phyloP scores from a whole-genome alignment of 2,797 vertebrate species.

The Apogon talboti region DNA sequence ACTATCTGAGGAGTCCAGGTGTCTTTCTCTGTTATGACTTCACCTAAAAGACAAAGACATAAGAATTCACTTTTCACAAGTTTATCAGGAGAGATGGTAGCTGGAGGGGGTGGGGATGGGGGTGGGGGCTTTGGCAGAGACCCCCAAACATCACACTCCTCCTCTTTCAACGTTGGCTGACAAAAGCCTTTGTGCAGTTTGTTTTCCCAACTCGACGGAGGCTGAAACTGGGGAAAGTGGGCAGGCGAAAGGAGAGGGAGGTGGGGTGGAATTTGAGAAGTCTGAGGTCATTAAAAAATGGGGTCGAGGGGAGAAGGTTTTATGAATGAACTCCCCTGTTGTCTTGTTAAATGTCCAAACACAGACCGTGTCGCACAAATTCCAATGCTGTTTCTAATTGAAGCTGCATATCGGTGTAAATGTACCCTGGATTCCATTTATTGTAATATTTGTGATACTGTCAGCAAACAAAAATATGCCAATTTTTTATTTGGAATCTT shows the following conservation, averaged over 20 bases:
- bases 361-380: slow-evolving; percentile 3
- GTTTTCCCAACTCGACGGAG: slow-evolving; percentile 58
- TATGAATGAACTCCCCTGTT: slow-evolving; percentile 54
- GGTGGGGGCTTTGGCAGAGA: slow-evolving; percentile 45
- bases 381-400: not conserved
- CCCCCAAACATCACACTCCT: slow-evolving; percentile 34
- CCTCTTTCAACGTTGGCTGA: slow-evolving; percentile 59
- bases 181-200: slow-evolving; percentile 76
- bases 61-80: not conserved
- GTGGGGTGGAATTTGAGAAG: slow-evolving; percentile 47
- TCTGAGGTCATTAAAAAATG: slow-evolving; percentile 63
- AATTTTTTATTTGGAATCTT: no score
- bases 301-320: slow-evolving; percentile 29
- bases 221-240: slow-evolving; percentile 37
- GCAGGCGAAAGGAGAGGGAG: slow-evolving; percentile 36
- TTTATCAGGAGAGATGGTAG: not conserved
- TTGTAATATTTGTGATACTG: no score
- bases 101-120: not conserved
- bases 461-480: no score
- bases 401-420: not conserved
- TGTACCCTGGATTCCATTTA: no score
- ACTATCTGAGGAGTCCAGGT: slow-evolving; percentile 32
- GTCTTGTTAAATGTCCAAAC: slow-evolving; percentile 18
- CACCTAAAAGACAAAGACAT: not conserved
- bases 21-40: no score